phyloP scores from a whole-genome alignment of 2,888 invertebrate species.

The Acleris emargana region DNA sequence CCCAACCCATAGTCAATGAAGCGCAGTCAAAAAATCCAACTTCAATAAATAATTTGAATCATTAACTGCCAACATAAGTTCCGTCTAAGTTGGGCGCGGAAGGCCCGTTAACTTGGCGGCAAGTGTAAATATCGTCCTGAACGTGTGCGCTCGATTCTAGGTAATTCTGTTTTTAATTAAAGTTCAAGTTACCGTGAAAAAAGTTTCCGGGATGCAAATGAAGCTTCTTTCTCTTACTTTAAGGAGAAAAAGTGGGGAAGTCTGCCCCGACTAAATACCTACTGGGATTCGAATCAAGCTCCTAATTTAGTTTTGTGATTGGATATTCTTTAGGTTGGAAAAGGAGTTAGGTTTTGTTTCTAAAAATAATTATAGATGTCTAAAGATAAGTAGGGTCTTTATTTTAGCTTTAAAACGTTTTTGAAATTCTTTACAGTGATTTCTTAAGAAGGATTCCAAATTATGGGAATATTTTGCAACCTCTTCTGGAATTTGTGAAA shows the following conservation, averaged over 20 bases:
- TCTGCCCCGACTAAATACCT: slow-evolving; percentile 42
- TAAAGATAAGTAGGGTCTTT: no score
- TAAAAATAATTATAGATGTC: no score
- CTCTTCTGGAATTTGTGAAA: no score
- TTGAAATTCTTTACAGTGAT: no score
- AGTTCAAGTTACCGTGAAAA: slow-evolving; percentile 76
- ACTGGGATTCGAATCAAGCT: slow-evolving; percentile 42
- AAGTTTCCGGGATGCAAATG: slow-evolving; percentile 67
- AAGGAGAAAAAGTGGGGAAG: slow-evolving; percentile 37
- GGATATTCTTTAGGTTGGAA: slow-evolving; percentile 37
- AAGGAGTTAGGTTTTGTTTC: no score
- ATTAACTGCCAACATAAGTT: background rate
- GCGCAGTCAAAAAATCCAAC: no score
- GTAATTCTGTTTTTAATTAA: slow-evolving; percentile 75
- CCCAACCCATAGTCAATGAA: no score
- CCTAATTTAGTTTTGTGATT: slow-evolving; percentile 44
- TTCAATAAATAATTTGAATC: background rate
- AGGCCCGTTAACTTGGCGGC: slow-evolving; percentile 6
- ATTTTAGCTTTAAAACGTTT: no score
- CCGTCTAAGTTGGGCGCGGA: background rate
- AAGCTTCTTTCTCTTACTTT: slow-evolving; percentile 45
- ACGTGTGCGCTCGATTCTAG: slow-evolving; percentile 35
- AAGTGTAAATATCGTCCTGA: slow-evolving; percentile 46
- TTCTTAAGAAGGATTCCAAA: no score
- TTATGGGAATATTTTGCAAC: no score